Percentiles rank a stretch among this genome's conserved stretches.
These are phyloP conservation scores for Rissa tridactyla DNA, from an alignment of 2,113 vertebrate species.

Conservation along the genomic window DNA sequence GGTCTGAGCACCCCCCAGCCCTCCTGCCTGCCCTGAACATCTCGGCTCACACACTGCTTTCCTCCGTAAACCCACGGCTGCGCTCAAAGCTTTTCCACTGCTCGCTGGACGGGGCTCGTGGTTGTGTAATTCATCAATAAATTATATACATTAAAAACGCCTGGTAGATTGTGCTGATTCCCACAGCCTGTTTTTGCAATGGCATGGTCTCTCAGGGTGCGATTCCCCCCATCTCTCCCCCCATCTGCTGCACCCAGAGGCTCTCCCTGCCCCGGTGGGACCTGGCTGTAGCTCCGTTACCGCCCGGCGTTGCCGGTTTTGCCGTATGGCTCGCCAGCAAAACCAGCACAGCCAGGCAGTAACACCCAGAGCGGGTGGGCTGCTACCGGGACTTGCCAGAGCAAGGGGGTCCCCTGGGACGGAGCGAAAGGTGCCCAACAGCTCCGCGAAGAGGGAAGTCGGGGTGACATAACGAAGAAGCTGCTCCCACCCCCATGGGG, in stretches of 20 bases:
- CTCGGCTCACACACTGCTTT: neutral
- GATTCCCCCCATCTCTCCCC: neutral
- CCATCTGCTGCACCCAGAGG: neutral
- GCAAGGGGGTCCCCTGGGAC: neutral
- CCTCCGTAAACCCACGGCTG: neutral
- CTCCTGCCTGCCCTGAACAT: neutral
- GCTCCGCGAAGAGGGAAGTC: neutral
- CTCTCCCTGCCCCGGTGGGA: neutral
- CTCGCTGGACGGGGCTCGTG: neutral
- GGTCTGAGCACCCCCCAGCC: neutral
- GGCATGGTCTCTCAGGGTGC: neutral
- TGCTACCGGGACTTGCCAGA: neutral
- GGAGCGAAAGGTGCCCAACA: neutral
- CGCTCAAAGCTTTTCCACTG: neutral
- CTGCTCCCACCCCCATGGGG: neutral
- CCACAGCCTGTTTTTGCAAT: neutral
- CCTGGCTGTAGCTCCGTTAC: neutral
- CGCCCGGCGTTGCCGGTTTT: neutral
- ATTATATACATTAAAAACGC: neutral
- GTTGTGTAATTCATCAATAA: conserved; percentile 5
- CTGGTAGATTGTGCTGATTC: neutral
- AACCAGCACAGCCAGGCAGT: rapidly evolving
- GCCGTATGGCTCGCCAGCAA: neutral
- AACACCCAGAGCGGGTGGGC: neutral
- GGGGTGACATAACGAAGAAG: rapidly evolving